Base-by-base conservation (phyloP, 2,797 vertebrate species). In the Poeciliopsis infans region DNA sequence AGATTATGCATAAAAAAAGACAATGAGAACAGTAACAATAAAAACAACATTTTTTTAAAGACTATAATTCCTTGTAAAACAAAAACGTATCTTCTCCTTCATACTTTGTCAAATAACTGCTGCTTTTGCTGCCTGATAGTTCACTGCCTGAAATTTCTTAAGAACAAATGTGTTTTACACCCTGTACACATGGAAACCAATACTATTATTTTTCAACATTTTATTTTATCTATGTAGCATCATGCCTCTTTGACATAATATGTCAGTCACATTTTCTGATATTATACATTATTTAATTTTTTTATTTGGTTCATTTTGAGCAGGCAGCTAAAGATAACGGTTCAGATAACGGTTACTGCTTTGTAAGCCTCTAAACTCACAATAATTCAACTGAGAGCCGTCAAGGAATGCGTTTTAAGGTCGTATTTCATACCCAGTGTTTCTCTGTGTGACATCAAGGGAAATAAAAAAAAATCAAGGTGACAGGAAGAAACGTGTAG, bases 381-480 rank as follows among this genome's bases (percentile, higher is more conserved):
- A 55, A 55, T 25, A 25, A 55, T 23, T 55, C n/a, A 55, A 55
- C 25, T 25, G 53, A 55, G 25, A n/a, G 3, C 25, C 7, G 12
- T 16, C 10, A 10, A 4, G 2, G 53, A 53, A 55, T 55, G 53
- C n/a, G 53, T 55, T n/a, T n/a, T 55, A 55, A 55, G 23, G 53
- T 55, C 3, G n/a, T n/a, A 28, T 57, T 57, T 57, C 6, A 57
- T n/a, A 13, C 11, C 3, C n/a, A 55, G 4, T n/a, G 25, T 28
- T 57, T 57, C 11, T 28, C n/a, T 57, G 55, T 57, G 55, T 12
- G 10, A 57, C 55, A 28, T n/a, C 55, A 57, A 28, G 10, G n/a
- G 25, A 57, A 57, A 57, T 57, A 28, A 57, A 57, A 57, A 57
- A 55, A 57, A 57, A 57, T 57, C n/a, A 57, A 57, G n/a, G n/a